phyloP scores from a whole-genome alignment of 2,888 invertebrate species.

The Cordylochernes scorpioides region DNA sequence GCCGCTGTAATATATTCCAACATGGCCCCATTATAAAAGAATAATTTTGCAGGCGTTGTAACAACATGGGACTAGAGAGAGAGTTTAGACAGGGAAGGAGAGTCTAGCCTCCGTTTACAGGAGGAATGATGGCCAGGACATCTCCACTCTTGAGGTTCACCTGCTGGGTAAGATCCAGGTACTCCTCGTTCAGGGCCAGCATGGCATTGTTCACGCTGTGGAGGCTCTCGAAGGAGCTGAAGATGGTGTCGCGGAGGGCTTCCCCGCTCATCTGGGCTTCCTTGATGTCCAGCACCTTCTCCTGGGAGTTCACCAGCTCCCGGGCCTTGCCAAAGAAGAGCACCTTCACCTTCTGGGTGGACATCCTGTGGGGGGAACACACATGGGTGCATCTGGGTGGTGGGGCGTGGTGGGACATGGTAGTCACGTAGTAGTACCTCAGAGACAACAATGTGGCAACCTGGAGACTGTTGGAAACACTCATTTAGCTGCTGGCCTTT shows the following conservation, averaged over 20 bases:
- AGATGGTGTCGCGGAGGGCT: slow-evolving; percentile 34
- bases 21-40: too few species aligned
- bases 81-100: too few species aligned
- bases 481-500: too few species aligned
- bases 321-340: slow-evolving; percentile 72
- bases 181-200: slow-evolving; percentile 56
- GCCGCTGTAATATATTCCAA: too few species aligned
- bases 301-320: slow-evolving; percentile 41
- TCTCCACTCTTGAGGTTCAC: slow-evolving; percentile 36
- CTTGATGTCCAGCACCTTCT: slow-evolving; percentile 29
- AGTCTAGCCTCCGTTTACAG: slow-evolving; percentile 60
- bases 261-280: slow-evolving; percentile 27
- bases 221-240: slow-evolving; percentile 33
- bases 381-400: too few species aligned
- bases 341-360: slow-evolving; percentile 35
- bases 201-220: slow-evolving; percentile 38
- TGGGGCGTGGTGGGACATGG: too few species aligned
- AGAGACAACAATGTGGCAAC: too few species aligned
- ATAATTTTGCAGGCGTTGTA: too few species aligned
- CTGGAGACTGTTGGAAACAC: too few species aligned
- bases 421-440: too few species aligned
- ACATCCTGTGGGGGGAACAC: too few species aligned
- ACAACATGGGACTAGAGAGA: too few species aligned
- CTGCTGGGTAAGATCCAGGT: slow-evolving; percentile 31
- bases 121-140: slow-evolving; percentile 72